Percentiles rank a stretch among this genome's conserved stretches.
Conservation (phyloP, 2,888 invertebrate species). For the Sisyra terminalis region DNA sequence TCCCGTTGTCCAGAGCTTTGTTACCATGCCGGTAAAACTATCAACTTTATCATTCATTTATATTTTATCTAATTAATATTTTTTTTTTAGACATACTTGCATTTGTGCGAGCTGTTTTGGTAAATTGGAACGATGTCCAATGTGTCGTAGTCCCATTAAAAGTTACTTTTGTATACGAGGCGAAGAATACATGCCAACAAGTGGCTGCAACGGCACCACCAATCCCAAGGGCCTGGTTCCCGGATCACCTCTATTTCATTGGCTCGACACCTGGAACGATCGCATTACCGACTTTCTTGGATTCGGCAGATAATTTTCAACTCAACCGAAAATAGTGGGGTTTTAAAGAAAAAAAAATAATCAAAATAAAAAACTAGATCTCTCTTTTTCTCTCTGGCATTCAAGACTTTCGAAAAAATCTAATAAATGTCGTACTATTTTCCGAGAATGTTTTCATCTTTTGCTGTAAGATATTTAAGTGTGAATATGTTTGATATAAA, state of each 20-base stretch:
- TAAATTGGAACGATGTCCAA: constrained; percentile 70
- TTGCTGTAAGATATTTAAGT: too few relatives aligned
- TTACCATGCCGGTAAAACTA: constrained; percentile 47
- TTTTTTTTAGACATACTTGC: constrained; percentile 49
- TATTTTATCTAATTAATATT: neutral
- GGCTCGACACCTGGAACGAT: constrained; percentile 48
- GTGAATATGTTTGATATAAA: too few relatives aligned
- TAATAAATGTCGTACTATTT: too few relatives aligned
- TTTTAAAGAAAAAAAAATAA: too few relatives aligned
- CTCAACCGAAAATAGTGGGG: too few relatives aligned
- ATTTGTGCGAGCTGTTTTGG: constrained; percentile 67
- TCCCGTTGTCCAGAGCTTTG: constrained; percentile 59
- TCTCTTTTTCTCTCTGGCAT: too few relatives aligned
- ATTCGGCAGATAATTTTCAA: constrained; percentile 32
- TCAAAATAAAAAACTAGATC: too few relatives aligned
- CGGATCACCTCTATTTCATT: constrained; percentile 27
- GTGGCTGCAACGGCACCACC: constrained; percentile 21
- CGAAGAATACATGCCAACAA: constrained; percentile 50
- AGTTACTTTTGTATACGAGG: constrained; percentile 71
- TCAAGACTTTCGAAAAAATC: too few relatives aligned
- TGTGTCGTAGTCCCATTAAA: constrained; percentile 69
- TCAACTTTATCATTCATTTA: neutral
- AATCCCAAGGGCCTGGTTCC: constrained; percentile 25
- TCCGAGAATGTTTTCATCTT: too few relatives aligned
- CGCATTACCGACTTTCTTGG: constrained; percentile 59